phyloP scores from a whole-genome alignment of 2,113 vertebrate species.

The Corydoras maculifer region DNA sequence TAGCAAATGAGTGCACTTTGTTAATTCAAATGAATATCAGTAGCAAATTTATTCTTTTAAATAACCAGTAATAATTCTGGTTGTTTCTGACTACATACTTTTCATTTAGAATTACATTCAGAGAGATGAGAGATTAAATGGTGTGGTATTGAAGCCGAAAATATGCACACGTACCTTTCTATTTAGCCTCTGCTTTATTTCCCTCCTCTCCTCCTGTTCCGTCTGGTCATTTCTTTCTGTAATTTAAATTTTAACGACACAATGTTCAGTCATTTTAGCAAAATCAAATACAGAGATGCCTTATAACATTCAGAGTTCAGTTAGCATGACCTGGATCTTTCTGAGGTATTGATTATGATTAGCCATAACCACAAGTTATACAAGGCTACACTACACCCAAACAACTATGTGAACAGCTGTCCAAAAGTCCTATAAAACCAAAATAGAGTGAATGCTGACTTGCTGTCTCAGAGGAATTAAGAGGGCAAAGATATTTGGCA shows the following conservation, averaged over 20 bases:
- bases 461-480: neutral
- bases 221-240: conserved; percentile 94
- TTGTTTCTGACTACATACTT: neutral
- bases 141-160: neutral
- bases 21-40: too few relatives aligned
- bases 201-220: conserved; percentile 90
- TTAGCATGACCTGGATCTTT: too few relatives aligned
- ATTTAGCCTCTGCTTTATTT: conserved; percentile 93
- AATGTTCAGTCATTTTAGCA: too few relatives aligned
- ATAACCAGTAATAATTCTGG: neutral
- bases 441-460: too few relatives aligned
- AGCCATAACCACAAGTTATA: too few relatives aligned
- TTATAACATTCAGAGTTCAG: too few relatives aligned
- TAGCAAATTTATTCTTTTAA: neutral
- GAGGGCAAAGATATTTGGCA: neutral
- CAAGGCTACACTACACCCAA: neutral
- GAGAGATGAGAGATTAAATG: conserved; percentile 3
- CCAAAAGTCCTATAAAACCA: neutral
- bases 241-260: neutral
- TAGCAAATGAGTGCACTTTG: too few relatives aligned
- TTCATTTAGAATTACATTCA: neutral
- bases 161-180: conserved; percentile 77
- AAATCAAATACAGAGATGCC: too few relatives aligned
- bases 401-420: conserved; percentile 24
- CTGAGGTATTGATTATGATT: too few relatives aligned